Conservation (phyloP, 2,888 invertebrate species). For the Netelia melanura region DNA sequence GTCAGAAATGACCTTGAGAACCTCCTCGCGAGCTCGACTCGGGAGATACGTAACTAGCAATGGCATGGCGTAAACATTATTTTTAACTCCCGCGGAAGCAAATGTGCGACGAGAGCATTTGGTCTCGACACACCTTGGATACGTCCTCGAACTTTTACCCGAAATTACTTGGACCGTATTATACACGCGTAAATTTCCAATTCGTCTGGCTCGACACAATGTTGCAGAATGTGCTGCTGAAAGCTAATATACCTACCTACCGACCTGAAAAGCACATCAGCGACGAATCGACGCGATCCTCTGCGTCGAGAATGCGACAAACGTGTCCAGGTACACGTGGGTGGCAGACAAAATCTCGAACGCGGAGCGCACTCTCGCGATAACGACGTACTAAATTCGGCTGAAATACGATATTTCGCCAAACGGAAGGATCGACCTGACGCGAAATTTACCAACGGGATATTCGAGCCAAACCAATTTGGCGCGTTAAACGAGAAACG, state of each 20-base stretch:
- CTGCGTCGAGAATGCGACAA: neutral
- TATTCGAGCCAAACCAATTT: too few relatives aligned
- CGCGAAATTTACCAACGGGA: neutral
- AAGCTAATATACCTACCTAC: neutral
- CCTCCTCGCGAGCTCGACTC: neutral
- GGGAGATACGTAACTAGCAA: neutral
- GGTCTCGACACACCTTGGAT: neutral
- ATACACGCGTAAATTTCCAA: neutral
- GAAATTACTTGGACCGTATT: neutral
- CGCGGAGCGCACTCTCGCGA: neutral
- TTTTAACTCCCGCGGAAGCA: conserved; percentile 36
- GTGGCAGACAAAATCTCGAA: conserved; percentile 34
- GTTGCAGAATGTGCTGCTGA: neutral
- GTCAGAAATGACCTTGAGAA: neutral
- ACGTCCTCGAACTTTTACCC: conserved; percentile 40
- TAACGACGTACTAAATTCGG: conserved; percentile 44
- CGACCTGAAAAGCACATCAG: conserved; percentile 9
- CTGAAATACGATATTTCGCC: conserved; percentile 29
- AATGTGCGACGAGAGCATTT: conserved; percentile 2
- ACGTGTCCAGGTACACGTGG: neutral
- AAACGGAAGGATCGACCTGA: neutral
- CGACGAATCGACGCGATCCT: conserved; percentile 8
- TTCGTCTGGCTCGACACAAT: neutral
- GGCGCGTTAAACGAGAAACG: too few relatives aligned
- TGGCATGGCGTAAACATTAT: conserved; percentile 24